These are phyloP conservation scores for Ceyx margarethae DNA, from an alignment of 2,113 vertebrate species.

Conservation along the genomic window DNA sequence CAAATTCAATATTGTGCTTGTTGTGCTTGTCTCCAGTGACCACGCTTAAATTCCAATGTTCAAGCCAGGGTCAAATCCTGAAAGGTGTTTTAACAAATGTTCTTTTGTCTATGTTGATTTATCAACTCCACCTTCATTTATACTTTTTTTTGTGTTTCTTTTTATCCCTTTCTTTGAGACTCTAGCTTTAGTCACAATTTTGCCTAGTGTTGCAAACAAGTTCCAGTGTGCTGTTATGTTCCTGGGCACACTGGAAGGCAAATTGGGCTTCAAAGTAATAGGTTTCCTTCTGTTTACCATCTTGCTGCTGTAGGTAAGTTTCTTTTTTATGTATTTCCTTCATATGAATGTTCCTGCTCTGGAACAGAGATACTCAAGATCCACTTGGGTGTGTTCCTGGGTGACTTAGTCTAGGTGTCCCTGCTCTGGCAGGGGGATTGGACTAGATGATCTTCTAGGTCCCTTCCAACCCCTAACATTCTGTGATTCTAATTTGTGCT, in stretches of 20 bases:
- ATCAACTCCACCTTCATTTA: background rate
- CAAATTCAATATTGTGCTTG: background rate
- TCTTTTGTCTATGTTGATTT: background rate
- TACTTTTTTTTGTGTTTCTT: background rate
- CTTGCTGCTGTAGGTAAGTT: background rate
- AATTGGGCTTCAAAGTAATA: background rate
- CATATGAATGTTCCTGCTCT: background rate
- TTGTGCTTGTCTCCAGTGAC: background rate
- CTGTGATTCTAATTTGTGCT: background rate
- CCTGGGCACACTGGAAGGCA: background rate
- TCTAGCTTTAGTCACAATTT: background rate
- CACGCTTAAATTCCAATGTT: background rate
- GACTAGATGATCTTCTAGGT: too few species aligned
- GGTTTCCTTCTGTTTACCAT: background rate
- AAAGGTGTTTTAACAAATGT: background rate
- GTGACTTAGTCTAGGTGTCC: too few species aligned
- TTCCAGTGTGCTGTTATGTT: background rate
- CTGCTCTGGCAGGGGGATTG: too few species aligned
- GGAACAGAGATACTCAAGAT: too few species aligned
- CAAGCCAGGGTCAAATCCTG: background rate
- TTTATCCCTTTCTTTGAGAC: background rate
- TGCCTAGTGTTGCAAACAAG: background rate
- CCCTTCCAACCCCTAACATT: too few species aligned
- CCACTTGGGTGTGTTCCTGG: too few species aligned
- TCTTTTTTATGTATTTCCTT: background rate